These are phyloP conservation scores for Proteles cristata DNA, from an alignment of 2,113 vertebrate species.

Conservation along the genomic window DNA sequence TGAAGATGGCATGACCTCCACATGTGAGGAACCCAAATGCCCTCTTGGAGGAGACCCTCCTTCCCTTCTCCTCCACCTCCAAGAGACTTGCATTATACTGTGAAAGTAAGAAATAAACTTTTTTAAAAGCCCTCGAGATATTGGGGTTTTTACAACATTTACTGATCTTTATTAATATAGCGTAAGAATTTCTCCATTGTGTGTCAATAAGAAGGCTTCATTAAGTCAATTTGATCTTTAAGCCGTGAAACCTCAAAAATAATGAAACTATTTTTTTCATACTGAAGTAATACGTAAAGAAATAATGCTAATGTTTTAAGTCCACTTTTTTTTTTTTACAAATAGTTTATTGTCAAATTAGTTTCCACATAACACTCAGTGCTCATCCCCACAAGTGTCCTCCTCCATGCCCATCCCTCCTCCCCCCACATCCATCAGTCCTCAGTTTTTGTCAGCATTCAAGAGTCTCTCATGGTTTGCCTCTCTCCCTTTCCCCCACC, in stretches of 20 bases:
- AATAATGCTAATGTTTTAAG: neutral
- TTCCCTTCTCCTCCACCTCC: neutral
- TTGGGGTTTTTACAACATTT: neutral
- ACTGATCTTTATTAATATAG: neutral
- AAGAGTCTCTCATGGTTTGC: too few species aligned
- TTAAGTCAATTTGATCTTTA: neutral
- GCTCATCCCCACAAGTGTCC: too few species aligned
- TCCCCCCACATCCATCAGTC: too few species aligned
- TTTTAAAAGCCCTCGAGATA: neutral
- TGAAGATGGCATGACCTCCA: neutral
- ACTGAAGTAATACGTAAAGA: neutral
- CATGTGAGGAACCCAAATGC: neutral
- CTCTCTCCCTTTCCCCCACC: too few species aligned
- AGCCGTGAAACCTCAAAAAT: conserved; percentile 25
- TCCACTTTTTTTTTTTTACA: neutral
- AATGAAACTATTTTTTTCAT: neutral
- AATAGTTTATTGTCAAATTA: too few species aligned
- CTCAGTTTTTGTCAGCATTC: too few species aligned
- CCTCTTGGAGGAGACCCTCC: neutral
- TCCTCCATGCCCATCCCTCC: too few species aligned
- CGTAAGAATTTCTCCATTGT: neutral
- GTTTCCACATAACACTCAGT: too few species aligned
- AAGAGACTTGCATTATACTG: neutral
- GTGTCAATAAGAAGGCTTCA: neutral
- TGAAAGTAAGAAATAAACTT: neutral